Evolutionary conservation across 2,888 invertebrate genomes (phyloP), one percentile per base, ranked within the genome.

Genomic region (Hyalella azteca): DNA sequence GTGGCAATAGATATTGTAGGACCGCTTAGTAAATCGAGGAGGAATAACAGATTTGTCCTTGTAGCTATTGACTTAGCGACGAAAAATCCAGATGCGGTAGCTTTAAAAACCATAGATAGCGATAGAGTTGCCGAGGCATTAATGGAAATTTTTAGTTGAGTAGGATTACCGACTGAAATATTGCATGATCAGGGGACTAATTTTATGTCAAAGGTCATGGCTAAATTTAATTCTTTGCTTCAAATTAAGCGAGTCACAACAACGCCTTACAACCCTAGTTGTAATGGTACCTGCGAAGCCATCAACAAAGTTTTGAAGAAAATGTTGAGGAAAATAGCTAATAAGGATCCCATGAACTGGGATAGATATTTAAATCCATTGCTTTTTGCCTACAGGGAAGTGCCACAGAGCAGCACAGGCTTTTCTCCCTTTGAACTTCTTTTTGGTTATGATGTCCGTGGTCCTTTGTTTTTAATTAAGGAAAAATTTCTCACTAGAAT

Each of bases 1-100:
- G 77, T 79, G 3, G 77, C 77, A 26, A 45, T 79, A 11, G 79
- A 79, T 36, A 19, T 77, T 7, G n/a, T 59, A 1, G 79, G 76
- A 4, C 79, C 60, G n/a, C 39, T 79, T 36, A 76, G 76, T 1
- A n/a, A 36, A 22, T 60, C 54, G 0, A 22, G 29, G 9, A 7
- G 36, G 19, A 41, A 41, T 1, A 39, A 73, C 22, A 73, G 29
- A 39, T 79, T 45, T 3, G 45, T 19, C 45, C 19, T 45, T 11
- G 45, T 45, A 11, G 19, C 19, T 11, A 29, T 59, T 22, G 59
- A 59, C 22, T 59, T 59, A 13, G 59, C 59, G 2, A 73, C 73
- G 36, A 32, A 39, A 39, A 32, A 39, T 32, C 73, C 73, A 73
- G 73, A 73, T 13, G 73, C 32, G 15, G 73, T 73, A 2, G 29